Base-by-base conservation (phyloP, 2,797 vertebrate genomes). In the Bufotes viridis region DNA sequence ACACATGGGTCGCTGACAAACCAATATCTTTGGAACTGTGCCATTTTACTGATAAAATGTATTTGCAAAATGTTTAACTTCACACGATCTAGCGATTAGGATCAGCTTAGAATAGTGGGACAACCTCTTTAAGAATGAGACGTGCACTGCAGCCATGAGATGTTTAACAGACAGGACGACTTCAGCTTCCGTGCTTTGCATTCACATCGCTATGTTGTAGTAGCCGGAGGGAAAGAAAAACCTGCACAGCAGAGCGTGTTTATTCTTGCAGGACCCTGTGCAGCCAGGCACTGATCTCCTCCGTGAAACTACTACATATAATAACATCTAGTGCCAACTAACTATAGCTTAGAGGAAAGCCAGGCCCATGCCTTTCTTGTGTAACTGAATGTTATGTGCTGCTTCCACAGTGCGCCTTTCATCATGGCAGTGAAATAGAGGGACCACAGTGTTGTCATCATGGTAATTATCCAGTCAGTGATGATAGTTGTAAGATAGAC, bases 251-350 rank as follows among this genome's bases (percentile, higher is more conserved):
- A 81, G 55, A 42, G 55, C 13, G 6, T 82, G 86, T 86, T 58
- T 87, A 22, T 67, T 87, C 85, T 85, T 90, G 51, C 15, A 85
- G 78, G 11, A 20, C 58, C 81, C 78, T 85, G 22, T 78, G 82
- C 69, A 85, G 87, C 75, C 72, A 81, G 55, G 85, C 85, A 74
- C 88, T 82, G 76, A 85, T 81, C 83, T 88, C 65, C 74, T 34
- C 22, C 29, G 67, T 53, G 72, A 90, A 70, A 29, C 12, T 65
- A 90, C 74, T 51, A 51, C 78, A 67, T 51, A 26, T 22, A 87
- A 89, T 4, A 89, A 70, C 34, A 87, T 74, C 24, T 15, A 63
- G 57, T 63, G 22, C 60, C 81, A 81, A 80, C 34, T 86, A 81
- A 90, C 57, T 84, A 53, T 53, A 79, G 80, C 74, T 18, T 55